Conservation (phyloP, 2,888 invertebrate species). For the Patella pellucida region DNA sequence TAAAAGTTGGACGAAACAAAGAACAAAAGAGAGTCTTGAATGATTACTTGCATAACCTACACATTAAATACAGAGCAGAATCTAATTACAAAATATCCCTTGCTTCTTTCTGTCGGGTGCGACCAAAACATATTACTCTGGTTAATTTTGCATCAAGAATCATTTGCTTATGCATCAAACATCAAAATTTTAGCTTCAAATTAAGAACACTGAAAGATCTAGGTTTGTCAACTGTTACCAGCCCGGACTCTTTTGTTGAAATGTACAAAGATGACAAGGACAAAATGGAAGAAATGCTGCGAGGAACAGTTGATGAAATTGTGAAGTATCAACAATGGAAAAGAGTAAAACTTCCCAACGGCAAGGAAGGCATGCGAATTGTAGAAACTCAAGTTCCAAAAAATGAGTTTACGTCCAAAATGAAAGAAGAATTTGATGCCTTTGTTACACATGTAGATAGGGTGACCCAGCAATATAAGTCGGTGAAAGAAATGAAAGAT, state of each 20-base stretch:
- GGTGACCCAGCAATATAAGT: slow-evolving; percentile 15
- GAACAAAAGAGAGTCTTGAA: slow-evolving; percentile 28
- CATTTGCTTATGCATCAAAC: slow-evolving; percentile 15
- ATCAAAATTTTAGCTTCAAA: slow-evolving; percentile 15
- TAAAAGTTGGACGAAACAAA: slow-evolving; percentile 23
- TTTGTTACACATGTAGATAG: slow-evolving; percentile 15
- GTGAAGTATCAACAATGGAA: background rate
- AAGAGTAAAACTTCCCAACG: background rate
- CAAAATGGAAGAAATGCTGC: background rate
- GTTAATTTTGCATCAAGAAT: slow-evolving; percentile 15
- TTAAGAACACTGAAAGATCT: slow-evolving; percentile 4
- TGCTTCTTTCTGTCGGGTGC: background rate
- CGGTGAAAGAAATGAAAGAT: slow-evolving; percentile 23
- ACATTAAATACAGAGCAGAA: slow-evolving; percentile 12
- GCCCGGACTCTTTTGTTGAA: slow-evolving; percentile 18
- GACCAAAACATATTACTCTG: slow-evolving; percentile 14
- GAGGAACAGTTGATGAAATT: background rate
- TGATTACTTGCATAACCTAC: slow-evolving; percentile 28
- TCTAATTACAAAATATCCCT: background rate
- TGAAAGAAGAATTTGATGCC: slow-evolving; percentile 3
- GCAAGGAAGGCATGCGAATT: background rate
- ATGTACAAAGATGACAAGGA: background rate
- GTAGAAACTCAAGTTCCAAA: background rate
- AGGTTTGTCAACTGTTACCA: background rate
- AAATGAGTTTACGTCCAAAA: background rate